Evolutionary conservation across 2,113 vertebrate species (phyloP), one percentile per base, ranked within the genome.

Genomic region (Serinus canaria): DNA sequence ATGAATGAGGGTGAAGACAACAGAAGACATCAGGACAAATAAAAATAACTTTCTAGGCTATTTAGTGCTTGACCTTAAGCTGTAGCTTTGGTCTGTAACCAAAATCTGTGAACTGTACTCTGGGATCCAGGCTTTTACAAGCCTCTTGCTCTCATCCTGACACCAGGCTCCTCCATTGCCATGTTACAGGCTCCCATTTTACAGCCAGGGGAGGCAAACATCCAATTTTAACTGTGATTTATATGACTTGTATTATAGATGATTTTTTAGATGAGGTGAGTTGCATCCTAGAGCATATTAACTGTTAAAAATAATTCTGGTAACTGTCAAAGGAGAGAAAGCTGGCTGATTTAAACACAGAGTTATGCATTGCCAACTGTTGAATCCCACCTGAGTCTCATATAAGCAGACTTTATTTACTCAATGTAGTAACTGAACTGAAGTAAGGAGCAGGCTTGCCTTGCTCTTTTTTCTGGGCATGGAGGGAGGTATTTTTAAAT

Each of bases 141-240:
- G 15, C 25, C 13, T 74, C 24, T 16, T 66, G 31, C 43, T 91
- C 17, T 63, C 24, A 52, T 35, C 6, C 13, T 21, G 6, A 9
- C 8, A 15, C 17, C 35, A 44, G 8, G 14, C 17, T 81, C 15
- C 21, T 60, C 31, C 43, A 43, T 13, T 17, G 27, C 21, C 60
- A 13, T 0, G 0, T 23, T 41, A 52, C 0, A 69, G 22, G 30
- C 39, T 78, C 30, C 13, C 4, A 21, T 81, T 86, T 76, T 56
- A 47, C 21, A 83, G 49, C 6, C 33, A 33, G 27, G 10, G 19
- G 14, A 80, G 37, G 33, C 6, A 90, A 88, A 37, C 5, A n/a
- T 21, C 25, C 20, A 87, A 9, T 76, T 86, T 88, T n/a, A 77
- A 20, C 11, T 56, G 30, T 43, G 41, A 64, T 80, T 85, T 83